phyloP scores from a whole-genome alignment of 2,797 vertebrate species.

The Gobionotothen gibberifrons region DNA sequence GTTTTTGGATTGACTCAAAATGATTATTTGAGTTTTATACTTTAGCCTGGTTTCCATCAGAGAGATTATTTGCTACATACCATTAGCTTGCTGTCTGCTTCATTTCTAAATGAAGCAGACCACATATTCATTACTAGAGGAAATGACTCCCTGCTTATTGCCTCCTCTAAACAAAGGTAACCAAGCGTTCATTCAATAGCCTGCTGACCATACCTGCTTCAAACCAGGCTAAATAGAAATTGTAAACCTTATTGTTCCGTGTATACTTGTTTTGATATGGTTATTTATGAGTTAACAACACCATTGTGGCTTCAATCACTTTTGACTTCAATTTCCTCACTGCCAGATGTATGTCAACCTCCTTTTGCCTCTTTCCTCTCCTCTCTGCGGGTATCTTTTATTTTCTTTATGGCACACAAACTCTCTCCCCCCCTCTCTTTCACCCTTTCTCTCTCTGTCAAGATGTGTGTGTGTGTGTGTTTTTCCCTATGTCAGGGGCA shows the following conservation, averaged over 20 bases:
- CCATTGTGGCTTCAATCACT: neutral
- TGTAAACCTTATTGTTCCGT: neutral
- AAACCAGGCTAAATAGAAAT: neutral
- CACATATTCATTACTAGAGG: constrained; percentile 11
- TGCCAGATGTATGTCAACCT: neutral
- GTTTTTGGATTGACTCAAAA: constrained; percentile 1
- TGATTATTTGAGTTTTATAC: neutral
- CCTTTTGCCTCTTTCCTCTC: neutral
- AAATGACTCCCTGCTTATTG: constrained; percentile 1
- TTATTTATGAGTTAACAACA: neutral
- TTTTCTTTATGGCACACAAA: constrained; percentile 17
- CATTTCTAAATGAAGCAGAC: constrained; percentile 19
- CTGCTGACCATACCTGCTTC: neutral
- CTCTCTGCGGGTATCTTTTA: constrained; percentile 13
- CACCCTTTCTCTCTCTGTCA: too few species aligned
- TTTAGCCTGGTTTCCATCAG: constrained; percentile 34
- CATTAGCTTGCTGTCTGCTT: constrained; percentile 4
- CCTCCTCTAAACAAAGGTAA: neutral
- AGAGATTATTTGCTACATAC: constrained; percentile 11
- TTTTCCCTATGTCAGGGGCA: too few species aligned
- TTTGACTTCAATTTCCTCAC: neutral
- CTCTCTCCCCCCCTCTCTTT: constrained; percentile 13
- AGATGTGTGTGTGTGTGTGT: too few species aligned
- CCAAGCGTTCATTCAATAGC: constrained; percentile 1
- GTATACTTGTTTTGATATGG: constrained; percentile 9